phyloP scores from a whole-genome alignment of 2,888 invertebrate species.

The Hipparchia semele region DNA sequence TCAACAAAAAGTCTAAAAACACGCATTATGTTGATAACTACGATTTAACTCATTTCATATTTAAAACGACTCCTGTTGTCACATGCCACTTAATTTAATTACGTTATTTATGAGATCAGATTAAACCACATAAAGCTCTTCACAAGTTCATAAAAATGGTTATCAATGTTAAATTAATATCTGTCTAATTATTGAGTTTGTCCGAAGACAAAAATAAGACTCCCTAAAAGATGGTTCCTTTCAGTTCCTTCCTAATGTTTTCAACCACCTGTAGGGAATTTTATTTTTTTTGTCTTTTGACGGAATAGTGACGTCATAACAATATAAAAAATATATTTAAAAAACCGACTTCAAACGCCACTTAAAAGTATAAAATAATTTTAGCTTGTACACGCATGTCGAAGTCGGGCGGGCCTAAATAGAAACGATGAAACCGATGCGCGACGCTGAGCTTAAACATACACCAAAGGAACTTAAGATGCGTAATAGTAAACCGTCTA shows the following conservation, averaged over 20 bases:
- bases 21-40: slow-evolving; percentile 76
- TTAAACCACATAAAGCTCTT: slow-evolving; percentile 39
- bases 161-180: slow-evolving; percentile 29
- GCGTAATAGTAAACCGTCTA: background rate
- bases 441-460: no score
- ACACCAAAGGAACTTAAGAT: no score
- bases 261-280: no score
- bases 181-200: background rate
- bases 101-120: slow-evolving; percentile 54
- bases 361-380: no score
- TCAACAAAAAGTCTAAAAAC: slow-evolving; percentile 79
- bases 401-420: no score
- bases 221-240: no score
- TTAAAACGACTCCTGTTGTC: slow-evolving; percentile 71
- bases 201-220: background rate
- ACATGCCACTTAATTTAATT: slow-evolving; percentile 71
- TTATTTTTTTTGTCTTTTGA: background rate
- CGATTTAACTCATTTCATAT: slow-evolving; percentile 81
- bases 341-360: no score
- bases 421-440: no score
- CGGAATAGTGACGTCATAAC: no score
- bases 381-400: no score
- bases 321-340: no score
- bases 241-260: no score
- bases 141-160: slow-evolving; percentile 30